Evolutionary conservation across 2,888 invertebrate species (phyloP).

Genomic region (Synergus umbraculus): DNA sequence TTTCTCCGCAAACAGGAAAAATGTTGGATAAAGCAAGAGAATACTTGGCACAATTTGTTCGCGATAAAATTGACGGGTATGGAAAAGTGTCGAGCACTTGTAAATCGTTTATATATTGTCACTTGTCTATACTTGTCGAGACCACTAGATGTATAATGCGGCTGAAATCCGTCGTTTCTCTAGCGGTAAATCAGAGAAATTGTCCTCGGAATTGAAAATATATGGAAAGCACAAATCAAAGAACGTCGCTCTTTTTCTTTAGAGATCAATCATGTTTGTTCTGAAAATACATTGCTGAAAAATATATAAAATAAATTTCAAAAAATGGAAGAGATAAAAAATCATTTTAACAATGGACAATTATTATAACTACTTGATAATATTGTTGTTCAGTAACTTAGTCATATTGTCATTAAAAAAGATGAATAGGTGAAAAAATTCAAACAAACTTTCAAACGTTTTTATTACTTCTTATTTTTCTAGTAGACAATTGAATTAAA

Average conservation of each 20-base stretch:
- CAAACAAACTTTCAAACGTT: too few species aligned
- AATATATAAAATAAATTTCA: not conserved
- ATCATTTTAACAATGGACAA: not conserved
- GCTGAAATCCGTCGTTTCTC: not conserved
- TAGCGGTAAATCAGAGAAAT: constrained; percentile 3
- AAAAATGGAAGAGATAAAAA: not conserved
- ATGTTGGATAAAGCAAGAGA: not conserved
- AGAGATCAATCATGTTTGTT: not conserved
- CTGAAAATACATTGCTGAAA: not conserved
- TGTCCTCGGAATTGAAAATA: not conserved
- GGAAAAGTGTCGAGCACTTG: not conserved
- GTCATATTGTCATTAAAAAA: too few species aligned
- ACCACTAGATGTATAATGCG: not conserved
- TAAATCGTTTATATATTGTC: not conserved
- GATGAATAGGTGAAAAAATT: too few species aligned
- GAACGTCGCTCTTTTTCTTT: not conserved
- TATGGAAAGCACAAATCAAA: not conserved
- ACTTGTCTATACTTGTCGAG: not conserved
- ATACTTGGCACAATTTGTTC: not conserved
- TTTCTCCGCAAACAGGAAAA: not conserved
- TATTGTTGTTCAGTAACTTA: too few species aligned
- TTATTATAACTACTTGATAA: too few species aligned
- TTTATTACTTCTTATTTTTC: too few species aligned
- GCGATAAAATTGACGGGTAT: not conserved
- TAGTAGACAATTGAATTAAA: too few species aligned